Conservation (phyloP, 2,113 vertebrate genomes). For the Phocoena sinus region DNA sequence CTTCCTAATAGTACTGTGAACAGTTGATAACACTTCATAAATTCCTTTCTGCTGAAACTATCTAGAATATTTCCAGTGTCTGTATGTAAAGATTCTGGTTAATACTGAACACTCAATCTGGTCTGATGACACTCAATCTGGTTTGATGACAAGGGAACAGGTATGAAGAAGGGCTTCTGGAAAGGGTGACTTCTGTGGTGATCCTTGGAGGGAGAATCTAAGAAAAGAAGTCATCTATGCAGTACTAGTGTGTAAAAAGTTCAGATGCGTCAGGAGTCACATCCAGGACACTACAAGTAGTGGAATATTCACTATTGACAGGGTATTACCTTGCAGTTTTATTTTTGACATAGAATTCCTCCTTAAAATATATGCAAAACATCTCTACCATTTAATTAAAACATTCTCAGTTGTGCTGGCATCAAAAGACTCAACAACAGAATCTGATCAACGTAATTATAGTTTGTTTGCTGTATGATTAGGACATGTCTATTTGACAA, state of each 20-base stretch:
- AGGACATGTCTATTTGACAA: neutral
- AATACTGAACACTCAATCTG: neutral
- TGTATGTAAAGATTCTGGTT: neutral
- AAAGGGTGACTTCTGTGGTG: neutral
- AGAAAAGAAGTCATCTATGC: neutral
- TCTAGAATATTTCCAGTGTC: neutral
- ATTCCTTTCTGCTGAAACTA: neutral
- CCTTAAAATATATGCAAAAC: neutral
- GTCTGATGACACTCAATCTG: neutral
- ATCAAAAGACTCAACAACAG: neutral
- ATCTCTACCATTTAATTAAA: neutral
- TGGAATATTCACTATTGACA: neutral
- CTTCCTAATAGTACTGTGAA: neutral
- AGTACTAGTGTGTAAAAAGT: neutral
- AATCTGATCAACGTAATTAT: neutral
- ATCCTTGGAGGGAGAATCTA: neutral
- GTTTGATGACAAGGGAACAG: neutral
- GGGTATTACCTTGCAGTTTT: neutral
- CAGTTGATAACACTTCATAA: neutral
- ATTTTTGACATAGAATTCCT: neutral
- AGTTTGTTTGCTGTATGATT: neutral
- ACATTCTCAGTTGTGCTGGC: neutral
- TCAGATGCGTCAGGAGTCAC: neutral
- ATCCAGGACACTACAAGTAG: rapidly evolving
- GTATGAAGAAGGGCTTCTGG: neutral